Evolutionary conservation across 1,140 invertebrate species (phyloP).

Genomic region (Bombus consobrinus): DNA sequence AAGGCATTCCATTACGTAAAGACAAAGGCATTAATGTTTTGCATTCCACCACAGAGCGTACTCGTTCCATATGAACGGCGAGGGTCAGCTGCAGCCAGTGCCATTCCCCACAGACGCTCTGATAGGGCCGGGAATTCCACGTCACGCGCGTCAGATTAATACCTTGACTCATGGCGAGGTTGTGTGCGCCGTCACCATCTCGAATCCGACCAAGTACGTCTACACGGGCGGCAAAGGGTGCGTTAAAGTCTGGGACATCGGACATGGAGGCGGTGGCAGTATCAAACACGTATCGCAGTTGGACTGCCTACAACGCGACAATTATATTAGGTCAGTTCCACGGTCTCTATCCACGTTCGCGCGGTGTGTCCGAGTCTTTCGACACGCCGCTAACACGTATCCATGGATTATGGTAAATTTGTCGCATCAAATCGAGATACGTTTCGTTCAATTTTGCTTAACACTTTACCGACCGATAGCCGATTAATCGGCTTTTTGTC

Average conservation of each 20-base stretch:
- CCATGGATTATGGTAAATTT: background rate
- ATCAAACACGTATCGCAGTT: conserved; percentile 95
- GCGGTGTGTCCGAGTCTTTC: background rate
- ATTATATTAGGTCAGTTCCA: conserved; percentile 91
- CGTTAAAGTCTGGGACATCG: conserved; percentile 98
- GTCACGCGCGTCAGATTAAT: conserved; percentile 94
- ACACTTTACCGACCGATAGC: too few relatives aligned
- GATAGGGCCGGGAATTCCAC: conserved; percentile 95
- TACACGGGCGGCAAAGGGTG: conserved; percentile 99
- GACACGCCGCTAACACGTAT: background rate
- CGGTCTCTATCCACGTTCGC: background rate
- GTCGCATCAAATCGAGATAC: background rate
- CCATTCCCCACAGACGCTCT: conserved; percentile 98
- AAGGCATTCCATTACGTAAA: conserved; percentile 27
- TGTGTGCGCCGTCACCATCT: conserved; percentile 95
- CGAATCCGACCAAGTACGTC: conserved; percentile 95
- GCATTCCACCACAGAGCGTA: conserved; percentile 87
- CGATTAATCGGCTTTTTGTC: too few relatives aligned
- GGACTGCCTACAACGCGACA: conserved; percentile 97
- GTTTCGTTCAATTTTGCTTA: background rate
- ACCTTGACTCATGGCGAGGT: conserved; percentile 96
- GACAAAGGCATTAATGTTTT: conserved; percentile 44
- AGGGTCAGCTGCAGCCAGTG: conserved; percentile 95
- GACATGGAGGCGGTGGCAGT: conserved; percentile 87
- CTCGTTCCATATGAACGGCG: conserved; percentile 95